A percentile compares a stretch with the other conserved stretches of the same genome.
These are phyloP conservation scores for Eulimnadia texana DNA, from an alignment of 1,140 invertebrate genomes.

Conservation along the genomic window DNA sequence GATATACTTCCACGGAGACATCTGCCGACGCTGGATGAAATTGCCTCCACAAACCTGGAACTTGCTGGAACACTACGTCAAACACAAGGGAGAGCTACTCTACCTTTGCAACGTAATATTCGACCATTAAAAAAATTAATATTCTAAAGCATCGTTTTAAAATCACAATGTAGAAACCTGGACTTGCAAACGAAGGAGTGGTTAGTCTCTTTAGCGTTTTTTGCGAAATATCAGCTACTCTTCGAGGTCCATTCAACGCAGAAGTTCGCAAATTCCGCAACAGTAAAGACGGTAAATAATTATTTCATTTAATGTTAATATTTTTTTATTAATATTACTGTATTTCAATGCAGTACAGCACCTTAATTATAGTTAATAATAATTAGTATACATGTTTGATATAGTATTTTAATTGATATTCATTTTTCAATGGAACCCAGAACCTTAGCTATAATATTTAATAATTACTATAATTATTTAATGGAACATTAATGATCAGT, in stretches of 20 bases:
- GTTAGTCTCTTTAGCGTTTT: neutral
- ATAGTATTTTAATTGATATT: neutral
- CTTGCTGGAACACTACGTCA: neutral
- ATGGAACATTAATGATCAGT: too few relatives aligned
- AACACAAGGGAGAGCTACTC: slow-evolving; percentile 3
- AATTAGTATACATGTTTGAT: neutral
- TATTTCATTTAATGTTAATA: too few relatives aligned
- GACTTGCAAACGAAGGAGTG: neutral
- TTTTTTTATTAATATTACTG: neutral
- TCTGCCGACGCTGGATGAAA: slow-evolving; percentile 4
- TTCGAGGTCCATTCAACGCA: neutral
- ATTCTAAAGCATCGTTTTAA: neutral
- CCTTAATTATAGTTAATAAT: too few relatives aligned
- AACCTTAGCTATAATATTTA: too few relatives aligned
- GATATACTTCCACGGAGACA: slow-evolving; percentile 4
- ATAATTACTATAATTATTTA: too few relatives aligned
- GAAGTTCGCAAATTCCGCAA: neutral
- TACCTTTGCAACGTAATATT: neutral
- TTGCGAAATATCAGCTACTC: neutral
- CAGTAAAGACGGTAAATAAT: neutral
- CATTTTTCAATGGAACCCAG: neutral
- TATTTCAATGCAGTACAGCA: too few relatives aligned
- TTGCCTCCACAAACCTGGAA: slow-evolving; percentile 8
- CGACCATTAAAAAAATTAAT: neutral
- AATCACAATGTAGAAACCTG: neutral